Base-by-base conservation (phyloP, 2,797 vertebrate species). In the Galagoides demidoff region DNA sequence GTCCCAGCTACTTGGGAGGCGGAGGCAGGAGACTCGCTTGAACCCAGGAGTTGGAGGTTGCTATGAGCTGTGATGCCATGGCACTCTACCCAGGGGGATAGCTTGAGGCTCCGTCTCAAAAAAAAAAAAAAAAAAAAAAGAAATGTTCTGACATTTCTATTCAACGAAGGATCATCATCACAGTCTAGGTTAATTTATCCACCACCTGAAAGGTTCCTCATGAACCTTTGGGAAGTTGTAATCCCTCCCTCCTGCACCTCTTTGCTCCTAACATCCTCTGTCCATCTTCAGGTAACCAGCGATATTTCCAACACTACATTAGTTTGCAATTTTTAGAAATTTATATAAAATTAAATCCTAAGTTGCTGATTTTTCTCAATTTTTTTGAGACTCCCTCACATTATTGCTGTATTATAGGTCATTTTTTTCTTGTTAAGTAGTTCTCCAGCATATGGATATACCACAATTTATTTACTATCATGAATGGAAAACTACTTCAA, bases 371-470 rank as follows among this genome's bases (percentile, higher is more conserved):
- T 92, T 71, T 57, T 27, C 14, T 31, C 7, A 68, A 63, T 52
- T 34, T 94, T 81, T 66, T 12, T 81, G 31, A 34, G 2, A 74
- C 31, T 74, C 52, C 7, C 11, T 11, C 4, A 71, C 81, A 43
- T 89, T 61, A 17, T 73, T 77, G 14, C 25, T 34, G 0, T 43
- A 45, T 37, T 20, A 16, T 55, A 61, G 34, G 39, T 71, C 45
- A 55, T 86, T 81, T 79, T 86, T 90, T 85, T 19, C 39, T 77
- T 57, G 16, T 31, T 76, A 85, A 64, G 10, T 61, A 87, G 14
- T 66, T 70, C 59, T 78, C 11, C n/a, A 87, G 8, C 34, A 7
- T 29, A 19, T 43, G 29, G 12, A 55, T 45, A 55, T n/a, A 45
- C n/a, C 2, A 63, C 45, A 63, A 23, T 63, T 92, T 85, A 52